phyloP scores from a whole-genome alignment of 2,113 vertebrate genomes.

The Eptatretus burgeri region DNA sequence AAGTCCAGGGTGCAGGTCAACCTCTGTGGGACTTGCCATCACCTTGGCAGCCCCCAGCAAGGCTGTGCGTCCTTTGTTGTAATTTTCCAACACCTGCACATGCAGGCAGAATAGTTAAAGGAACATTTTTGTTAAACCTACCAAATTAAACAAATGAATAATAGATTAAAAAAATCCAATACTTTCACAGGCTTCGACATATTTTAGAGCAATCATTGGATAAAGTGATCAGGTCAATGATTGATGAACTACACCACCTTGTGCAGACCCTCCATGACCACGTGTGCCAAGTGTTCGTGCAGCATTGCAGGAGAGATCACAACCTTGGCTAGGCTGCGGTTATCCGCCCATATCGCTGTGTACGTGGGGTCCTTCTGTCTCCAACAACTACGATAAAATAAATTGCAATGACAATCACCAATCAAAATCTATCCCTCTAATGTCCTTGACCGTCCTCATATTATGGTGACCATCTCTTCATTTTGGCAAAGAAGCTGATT shows the following conservation, averaged over 20 bases:
- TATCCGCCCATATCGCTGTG: conserved; percentile 90
- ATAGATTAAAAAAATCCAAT: too few relatives aligned
- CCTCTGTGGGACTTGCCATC: conserved; percentile 95
- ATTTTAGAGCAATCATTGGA: too few relatives aligned
- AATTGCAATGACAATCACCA: background rate
- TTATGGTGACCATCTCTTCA: too few relatives aligned
- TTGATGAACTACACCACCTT: conserved; percentile 25
- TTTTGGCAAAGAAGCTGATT: too few relatives aligned
- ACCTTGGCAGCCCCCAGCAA: conserved; percentile 84
- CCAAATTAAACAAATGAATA: too few relatives aligned
- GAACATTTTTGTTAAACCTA: too few relatives aligned
- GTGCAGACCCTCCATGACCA: conserved; percentile 91
- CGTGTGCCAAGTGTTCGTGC: conserved; percentile 77
- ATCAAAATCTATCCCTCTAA: background rate
- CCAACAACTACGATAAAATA: conserved; percentile 30
- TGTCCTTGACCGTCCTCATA: too few relatives aligned
- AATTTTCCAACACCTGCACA: conserved; percentile 72
- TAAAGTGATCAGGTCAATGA: too few relatives aligned
- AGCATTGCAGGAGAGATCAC: conserved; percentile 95
- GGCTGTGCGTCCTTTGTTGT: conserved; percentile 91
- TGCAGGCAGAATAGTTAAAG: background rate
- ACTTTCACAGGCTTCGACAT: too few relatives aligned
- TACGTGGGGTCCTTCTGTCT: conserved; percentile 90
- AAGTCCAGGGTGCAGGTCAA: conserved; percentile 70
- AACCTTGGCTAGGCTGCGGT: conserved; percentile 85